phyloP scores from a whole-genome alignment of 2,888 invertebrate species.

The Papilio demoleus region DNA sequence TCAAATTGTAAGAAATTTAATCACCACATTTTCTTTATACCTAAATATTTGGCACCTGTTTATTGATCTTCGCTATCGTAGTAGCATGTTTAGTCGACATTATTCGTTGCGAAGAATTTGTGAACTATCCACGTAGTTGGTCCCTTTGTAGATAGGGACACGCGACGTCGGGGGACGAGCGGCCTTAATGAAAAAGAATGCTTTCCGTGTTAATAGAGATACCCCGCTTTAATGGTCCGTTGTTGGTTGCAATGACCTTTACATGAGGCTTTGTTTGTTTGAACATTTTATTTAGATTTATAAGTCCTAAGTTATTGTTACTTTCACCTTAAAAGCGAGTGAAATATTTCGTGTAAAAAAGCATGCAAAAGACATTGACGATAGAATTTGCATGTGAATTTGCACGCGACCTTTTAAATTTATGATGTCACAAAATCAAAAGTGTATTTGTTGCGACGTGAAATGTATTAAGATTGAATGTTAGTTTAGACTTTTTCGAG shows the following conservation, averaged over 20 bases:
- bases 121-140: slow-evolving; percentile 45
- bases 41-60: slow-evolving; percentile 45
- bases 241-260: slow-evolving; percentile 40
- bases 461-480: too few species aligned
- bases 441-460: too few species aligned
- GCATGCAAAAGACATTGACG: neutral
- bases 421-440: neutral
- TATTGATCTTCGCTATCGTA: slow-evolving; percentile 42
- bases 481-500: too few species aligned
- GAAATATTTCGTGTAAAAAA: neutral
- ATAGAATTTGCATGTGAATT: neutral
- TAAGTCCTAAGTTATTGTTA: slow-evolving; percentile 15
- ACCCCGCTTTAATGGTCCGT: slow-evolving; percentile 38
- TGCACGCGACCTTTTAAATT: neutral
- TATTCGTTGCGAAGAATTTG: slow-evolving; percentile 45
- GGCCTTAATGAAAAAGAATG: slow-evolving; percentile 49
- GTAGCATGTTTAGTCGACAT: slow-evolving; percentile 48
- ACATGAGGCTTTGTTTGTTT: slow-evolving; percentile 33
- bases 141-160: slow-evolving; percentile 45
- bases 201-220: slow-evolving; percentile 45
- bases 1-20: neutral
- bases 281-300: slow-evolving; percentile 23
- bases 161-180: slow-evolving; percentile 45
- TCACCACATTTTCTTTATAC: slow-evolving; percentile 9
- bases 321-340: neutral